phyloP scores from a whole-genome alignment of 1,140 invertebrate species.

The Aphaenogaster ashmeadi region DNA sequence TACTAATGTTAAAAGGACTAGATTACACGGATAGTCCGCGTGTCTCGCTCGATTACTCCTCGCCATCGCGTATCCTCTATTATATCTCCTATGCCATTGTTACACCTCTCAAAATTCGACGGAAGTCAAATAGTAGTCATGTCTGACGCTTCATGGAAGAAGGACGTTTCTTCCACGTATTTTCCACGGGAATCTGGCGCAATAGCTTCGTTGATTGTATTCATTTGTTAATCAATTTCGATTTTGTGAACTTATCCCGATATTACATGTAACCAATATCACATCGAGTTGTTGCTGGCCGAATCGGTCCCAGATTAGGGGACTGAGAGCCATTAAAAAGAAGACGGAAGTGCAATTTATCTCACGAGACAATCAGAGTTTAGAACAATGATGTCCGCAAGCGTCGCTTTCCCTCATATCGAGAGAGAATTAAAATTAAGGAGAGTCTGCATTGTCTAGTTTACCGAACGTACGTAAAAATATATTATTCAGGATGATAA shows the following conservation, averaged over 20 bases:
- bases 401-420: neutral
- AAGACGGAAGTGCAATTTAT: neutral
- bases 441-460: neutral
- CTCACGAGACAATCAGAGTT: neutral
- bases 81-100: neutral
- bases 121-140: neutral
- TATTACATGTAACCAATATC: too few relatives aligned
- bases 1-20: slow-evolving; percentile 39
- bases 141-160: too few relatives aligned
- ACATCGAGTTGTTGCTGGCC: too few relatives aligned
- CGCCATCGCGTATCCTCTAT: neutral
- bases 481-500: slow-evolving; percentile 19
- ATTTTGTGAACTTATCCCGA: too few relatives aligned
- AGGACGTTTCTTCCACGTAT: too few relatives aligned
- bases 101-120: neutral
- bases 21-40: slow-evolving; percentile 57
- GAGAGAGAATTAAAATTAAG: neutral
- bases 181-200: too few relatives aligned
- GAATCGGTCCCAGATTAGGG: too few relatives aligned
- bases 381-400: neutral
- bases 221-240: too few relatives aligned
- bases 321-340: too few relatives aligned
- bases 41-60: slow-evolving; percentile 4
- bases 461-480: slow-evolving; percentile 12
- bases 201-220: too few relatives aligned